Evolutionary conservation across 2,113 vertebrate genomes (phyloP).

Genomic region (Motacilla tschutschensis): DNA sequence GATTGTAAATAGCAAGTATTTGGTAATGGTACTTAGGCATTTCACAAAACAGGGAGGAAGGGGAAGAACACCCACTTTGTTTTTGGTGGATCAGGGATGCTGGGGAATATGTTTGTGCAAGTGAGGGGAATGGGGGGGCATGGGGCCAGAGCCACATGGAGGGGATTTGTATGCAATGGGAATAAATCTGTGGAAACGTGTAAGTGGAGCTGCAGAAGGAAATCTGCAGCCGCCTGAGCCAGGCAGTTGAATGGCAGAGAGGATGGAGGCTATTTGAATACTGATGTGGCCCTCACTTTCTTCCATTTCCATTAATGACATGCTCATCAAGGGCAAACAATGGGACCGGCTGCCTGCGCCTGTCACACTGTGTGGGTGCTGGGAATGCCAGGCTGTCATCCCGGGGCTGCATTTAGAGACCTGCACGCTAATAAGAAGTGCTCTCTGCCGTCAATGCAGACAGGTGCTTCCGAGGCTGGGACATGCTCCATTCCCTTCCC

Average conservation of each 20-base stretch:
- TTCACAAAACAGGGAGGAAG: background rate
- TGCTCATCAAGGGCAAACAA: slow-evolving; percentile 95
- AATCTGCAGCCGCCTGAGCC: slow-evolving; percentile 73
- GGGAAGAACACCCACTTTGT: background rate
- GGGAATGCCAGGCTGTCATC: slow-evolving; percentile 83
- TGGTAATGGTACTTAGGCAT: slow-evolving; percentile 35
- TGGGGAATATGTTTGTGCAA: slow-evolving; percentile 11
- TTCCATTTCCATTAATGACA: slow-evolving; percentile 91
- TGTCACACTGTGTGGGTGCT: slow-evolving; percentile 85
- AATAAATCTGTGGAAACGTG: slow-evolving; percentile 71
- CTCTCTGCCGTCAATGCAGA: slow-evolving; percentile 88
- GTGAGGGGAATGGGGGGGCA: background rate
- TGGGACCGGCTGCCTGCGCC: slow-evolving; percentile 86
- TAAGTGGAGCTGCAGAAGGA: slow-evolving; percentile 65
- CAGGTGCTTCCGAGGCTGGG: slow-evolving; percentile 90
- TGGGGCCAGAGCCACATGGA: slow-evolving; percentile 34
- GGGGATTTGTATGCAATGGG: slow-evolving; percentile 58
- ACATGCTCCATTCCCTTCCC: slow-evolving; percentile 83
- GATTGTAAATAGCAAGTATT: slow-evolving; percentile 13
- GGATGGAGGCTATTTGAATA: slow-evolving; percentile 94
- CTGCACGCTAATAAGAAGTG: slow-evolving; percentile 89
- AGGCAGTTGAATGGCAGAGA: slow-evolving; percentile 79
- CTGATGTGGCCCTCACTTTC: slow-evolving; percentile 90
- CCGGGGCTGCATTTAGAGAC: slow-evolving; percentile 83
- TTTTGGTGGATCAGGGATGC: background rate